Percentiles rank a stretch among this genome's conserved stretches.
phyloP scores from a whole-genome alignment of 2,113 vertebrate genomes.

The Leptocoma aspasia region DNA sequence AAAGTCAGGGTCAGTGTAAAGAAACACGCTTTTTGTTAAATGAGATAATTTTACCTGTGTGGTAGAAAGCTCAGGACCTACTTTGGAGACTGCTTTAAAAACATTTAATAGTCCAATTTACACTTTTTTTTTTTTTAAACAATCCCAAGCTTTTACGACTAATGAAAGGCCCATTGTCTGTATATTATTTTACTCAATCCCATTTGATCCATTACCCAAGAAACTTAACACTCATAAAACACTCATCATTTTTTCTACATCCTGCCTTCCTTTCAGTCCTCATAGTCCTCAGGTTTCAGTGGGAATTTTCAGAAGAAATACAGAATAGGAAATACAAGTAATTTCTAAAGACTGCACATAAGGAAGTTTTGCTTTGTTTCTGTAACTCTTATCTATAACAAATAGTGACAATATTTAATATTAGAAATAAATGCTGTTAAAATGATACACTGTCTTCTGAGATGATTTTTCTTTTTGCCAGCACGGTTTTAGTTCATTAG shows the following conservation, averaged over 20 bases:
- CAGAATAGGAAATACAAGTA: not conserved
- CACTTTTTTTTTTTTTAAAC: rapidly evolving
- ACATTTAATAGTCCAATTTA: not conserved
- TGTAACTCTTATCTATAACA: not conserved
- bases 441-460: not conserved
- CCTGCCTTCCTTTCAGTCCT: not conserved
- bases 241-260: not conserved
- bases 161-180: not conserved
- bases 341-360: not conserved
- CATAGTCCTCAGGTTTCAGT: not conserved
- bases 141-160: not conserved
- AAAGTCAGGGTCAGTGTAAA: not conserved
- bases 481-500: not conserved
- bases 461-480: not conserved
- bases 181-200: not conserved
- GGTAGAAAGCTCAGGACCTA: not conserved
- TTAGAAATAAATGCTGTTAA: not conserved
- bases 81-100: not conserved
- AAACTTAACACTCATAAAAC: not conserved
- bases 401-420: not conserved
- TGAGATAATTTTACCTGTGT: not conserved
- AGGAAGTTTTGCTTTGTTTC: not conserved
- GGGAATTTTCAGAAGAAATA: not conserved
- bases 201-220: not conserved
- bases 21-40: not conserved